Evolutionary conservation across 2,888 invertebrate species (phyloP), one percentile per base, ranked within the genome.

Genomic region (Yponomeuta malinellus): DNA sequence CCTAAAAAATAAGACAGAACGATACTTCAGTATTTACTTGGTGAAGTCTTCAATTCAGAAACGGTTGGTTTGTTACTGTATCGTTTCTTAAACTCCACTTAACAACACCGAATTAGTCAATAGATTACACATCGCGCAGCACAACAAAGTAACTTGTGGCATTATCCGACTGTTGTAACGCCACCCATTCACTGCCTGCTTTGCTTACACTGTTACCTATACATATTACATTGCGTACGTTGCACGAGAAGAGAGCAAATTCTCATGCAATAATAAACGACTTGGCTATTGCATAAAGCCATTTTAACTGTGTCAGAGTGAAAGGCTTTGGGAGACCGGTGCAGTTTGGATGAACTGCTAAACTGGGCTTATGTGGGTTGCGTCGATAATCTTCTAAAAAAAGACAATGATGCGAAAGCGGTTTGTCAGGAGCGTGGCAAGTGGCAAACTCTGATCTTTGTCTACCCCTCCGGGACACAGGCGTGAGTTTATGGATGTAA

Each of bases 311-410:
- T 68, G 68, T 68, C 68, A 68, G 68, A 68, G 68, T 68, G 68
- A 68, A 71, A 70, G 69, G 31, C 71, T 71, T 59, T 52, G 64
- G 73, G 71, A 68, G 69, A 73, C 71, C 73, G 72, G 68, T 59
- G 52, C 52, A 59, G 12, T 59, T 3, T 59, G 15, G 52, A 59
- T 59, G 52, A 59, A 1, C 15, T 8, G 52, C 52, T 59, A 59
- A 15, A 59, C 52, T 12, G 15, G 15, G 52, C 3, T 59, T 59
- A 59, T 12, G 10, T 59, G 52, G 3, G 52, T 12, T 52, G 12
- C 52, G 10, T 10, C 10, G 52, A 52, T 52, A 52, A 8, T 12
- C 4, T 52, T 12, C 52, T 33, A 33, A 33, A 5, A 33, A 1
- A 33, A 33, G 9, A 43, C 43, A 5, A 8, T 43, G 5, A 43